Evolutionary conservation across 2,888 invertebrate species (phyloP), one percentile per base, ranked within the genome.

Genomic region (Ommatoiulus sabulosus): DNA sequence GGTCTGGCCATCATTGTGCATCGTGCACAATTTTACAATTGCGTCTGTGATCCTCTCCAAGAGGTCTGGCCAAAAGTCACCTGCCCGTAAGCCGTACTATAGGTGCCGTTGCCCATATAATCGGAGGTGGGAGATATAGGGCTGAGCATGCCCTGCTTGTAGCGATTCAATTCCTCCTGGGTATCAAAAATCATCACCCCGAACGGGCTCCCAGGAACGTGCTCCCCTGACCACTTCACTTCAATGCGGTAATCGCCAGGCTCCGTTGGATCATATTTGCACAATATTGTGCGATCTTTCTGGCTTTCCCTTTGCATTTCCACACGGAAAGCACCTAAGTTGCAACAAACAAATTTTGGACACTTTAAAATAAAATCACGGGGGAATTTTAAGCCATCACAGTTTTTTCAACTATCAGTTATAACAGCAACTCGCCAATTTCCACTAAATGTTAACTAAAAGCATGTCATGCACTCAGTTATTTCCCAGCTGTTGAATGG

Each of bases 301-400:
- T 99, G 98, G 92, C 96, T 98, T 93, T 99, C 99, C 20, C 99
- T 94, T 93, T 98, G 98, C 99, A 99, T 99, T 93, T 99, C 99
- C 7, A 99, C 99, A 91, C 99, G 95, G 94, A 99, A 99, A n/a
- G 99, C 99, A 90, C 99, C 95, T 94, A 91, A 12, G 24, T 48
- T 52, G 24, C 10, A 43, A 87, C 17, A 4, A n/a, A 48, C 35
- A 80, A 6, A 80, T 80, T 80, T 35, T 35, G 24, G 80, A 35
- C 80, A 52, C 1, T 52, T 52, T 52, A 15, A 12, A 48, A 48
- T 48, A 35, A 17, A 57, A 80, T 80, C 24, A 0, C 12, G 24
- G 0, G 8, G 17, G 24, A n/a, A 72, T 72, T 24, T 72, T 7
- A 52, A 7, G 24, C 72, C 24, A 20, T 10, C n/a, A 20, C 72